Evolutionary conservation across 2,113 vertebrate genomes (phyloP).

Genomic region (Todiramphus chloris): DNA sequence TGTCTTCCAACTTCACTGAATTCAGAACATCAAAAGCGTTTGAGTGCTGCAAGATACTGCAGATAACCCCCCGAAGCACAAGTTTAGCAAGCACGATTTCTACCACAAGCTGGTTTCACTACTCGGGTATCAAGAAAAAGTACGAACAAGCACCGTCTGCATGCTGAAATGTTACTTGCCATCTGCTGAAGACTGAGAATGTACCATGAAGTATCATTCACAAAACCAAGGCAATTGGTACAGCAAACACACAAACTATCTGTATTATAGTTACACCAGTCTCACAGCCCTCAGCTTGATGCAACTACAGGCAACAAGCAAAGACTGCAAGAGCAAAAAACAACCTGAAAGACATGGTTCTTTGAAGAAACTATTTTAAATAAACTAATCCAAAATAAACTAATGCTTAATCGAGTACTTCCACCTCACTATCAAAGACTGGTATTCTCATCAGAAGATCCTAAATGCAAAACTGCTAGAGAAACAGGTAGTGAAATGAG

Average conservation of each 20-base stretch:
- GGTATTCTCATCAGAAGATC: background rate
- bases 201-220: background rate
- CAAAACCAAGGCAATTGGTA: background rate
- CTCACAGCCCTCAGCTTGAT: background rate
- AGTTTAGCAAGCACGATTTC: background rate
- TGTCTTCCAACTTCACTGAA: background rate
- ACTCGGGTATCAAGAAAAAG: background rate
- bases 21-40: background rate
- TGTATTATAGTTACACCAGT: background rate
- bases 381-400: background rate
- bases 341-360: background rate
- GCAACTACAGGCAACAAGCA: background rate
- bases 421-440: background rate
- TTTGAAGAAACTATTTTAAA: background rate
- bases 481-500: background rate
- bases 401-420: background rate
- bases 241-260: accelerated
- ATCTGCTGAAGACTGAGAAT: background rate
- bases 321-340: background rate
- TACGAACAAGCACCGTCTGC: background rate
- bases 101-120: background rate
- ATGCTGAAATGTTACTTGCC: background rate
- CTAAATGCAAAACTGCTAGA: background rate
- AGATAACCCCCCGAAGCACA: background rate
- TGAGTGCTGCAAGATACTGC: background rate